Evolutionary conservation across 2,888 invertebrate species (phyloP), one percentile per base, ranked within the genome.

Genomic region (Eulithis testata): DNA sequence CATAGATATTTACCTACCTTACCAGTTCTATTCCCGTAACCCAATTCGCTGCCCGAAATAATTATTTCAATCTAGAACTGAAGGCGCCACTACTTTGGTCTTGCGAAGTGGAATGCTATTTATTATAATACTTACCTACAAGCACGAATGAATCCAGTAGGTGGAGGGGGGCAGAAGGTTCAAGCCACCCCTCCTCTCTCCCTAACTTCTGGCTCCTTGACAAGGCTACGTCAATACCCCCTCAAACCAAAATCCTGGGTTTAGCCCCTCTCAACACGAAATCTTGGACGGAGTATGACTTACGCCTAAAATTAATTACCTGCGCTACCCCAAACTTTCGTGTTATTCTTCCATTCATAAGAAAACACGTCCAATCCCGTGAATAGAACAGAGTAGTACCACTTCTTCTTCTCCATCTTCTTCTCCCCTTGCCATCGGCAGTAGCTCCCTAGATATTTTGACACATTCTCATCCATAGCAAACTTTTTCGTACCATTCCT

Each of bases 291-390:
- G 21, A 21, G 2, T 2, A 21, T 1, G 21, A 21, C 21, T 21
- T 21, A 21, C 21, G n/a, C n/a, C n/a, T n/a, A n/a, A n/a, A n/a
- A n/a, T n/a, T n/a, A 27, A 37, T 64, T 77, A 90, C 91, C 91
- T 72, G 88, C 84, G 66, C 86, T 85, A 50, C 76, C 79, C 44
- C 76, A 73, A 5, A 85, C 73, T 76, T 81, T 55, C n/a, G 68
- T 73, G 0, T 85, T 85, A 37, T 65, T 66, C 11, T 62, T 76
- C 51, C 85, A n/a, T n/a, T n/a, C 80, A 1, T 86, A 14, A 69
- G 87, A 87, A 65, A 80, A 90, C 45, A 92, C 45, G 69, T 92
- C 87, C 14, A 90, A 45, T 0, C 89, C 91, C 0, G 91, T 91
- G 37, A 92, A 72, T 43, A 92, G 54, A 0, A 91, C 78, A 0